Percentiles rank a stretch among this genome's conserved stretches.
Evolutionary conservation across 2,888 invertebrate genomes (phyloP).

Genomic region (Frankliniella fusca): DNA sequence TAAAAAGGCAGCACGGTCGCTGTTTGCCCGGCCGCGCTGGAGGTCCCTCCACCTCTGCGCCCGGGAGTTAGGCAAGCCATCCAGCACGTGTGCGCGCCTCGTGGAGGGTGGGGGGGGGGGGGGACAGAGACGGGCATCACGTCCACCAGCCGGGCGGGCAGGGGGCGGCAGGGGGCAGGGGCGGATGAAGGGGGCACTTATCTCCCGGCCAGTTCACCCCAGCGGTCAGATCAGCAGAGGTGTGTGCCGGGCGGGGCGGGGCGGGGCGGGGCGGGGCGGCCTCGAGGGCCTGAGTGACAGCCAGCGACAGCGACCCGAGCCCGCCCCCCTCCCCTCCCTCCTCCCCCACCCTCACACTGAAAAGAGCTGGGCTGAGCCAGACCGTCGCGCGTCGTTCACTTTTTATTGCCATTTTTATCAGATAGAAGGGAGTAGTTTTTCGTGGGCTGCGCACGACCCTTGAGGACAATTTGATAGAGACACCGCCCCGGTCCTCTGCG

Average conservation of each 20-base stretch:
- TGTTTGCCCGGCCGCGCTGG: neutral
- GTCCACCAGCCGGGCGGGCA: neutral
- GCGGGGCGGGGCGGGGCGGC: no score
- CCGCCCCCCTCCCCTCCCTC: neutral
- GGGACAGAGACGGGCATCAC: neutral
- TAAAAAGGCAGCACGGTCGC: neutral
- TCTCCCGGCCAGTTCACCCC: no score
- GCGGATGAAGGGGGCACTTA: no score
- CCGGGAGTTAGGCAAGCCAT: neutral
- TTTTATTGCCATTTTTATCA: neutral
- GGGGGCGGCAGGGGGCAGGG: no score
- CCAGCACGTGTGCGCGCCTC: neutral
- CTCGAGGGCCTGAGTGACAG: no score
- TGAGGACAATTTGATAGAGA: neutral
- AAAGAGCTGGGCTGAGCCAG: no score
- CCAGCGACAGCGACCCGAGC: neutral
- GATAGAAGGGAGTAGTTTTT: no score
- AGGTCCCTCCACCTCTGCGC: neutral
- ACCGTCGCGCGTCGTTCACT: neutral
- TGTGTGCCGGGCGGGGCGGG: no score
- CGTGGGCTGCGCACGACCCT: neutral
- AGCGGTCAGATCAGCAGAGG: no score
- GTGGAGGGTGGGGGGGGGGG: neutral
- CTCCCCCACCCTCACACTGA: neutral
- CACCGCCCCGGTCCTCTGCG: no score